Percentiles rank a stretch among this genome's conserved stretches.
Evolutionary conservation across 1,140 invertebrate species (phyloP).

Genomic region (Diprion similis): DNA sequence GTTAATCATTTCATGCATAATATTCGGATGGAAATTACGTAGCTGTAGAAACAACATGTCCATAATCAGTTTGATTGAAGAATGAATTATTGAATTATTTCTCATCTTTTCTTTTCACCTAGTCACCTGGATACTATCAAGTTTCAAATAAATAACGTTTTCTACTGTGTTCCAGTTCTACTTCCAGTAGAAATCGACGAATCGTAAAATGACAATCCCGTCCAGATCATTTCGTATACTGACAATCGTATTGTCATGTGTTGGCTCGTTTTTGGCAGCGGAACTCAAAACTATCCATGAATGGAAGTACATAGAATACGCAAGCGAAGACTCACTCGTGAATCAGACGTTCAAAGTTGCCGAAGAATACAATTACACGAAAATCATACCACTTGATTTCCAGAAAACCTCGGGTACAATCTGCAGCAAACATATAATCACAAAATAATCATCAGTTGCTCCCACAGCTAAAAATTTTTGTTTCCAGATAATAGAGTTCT

Average conservation of each 20-base stretch:
- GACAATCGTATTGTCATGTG: neutral
- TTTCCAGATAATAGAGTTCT: slow-evolving; percentile 33
- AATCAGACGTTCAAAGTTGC: neutral
- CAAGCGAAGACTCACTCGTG: neutral
- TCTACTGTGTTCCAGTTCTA: too few species aligned
- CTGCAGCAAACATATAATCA: neutral
- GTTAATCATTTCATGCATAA: too few species aligned
- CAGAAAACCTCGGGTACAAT: neutral
- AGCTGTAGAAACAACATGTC: too few species aligned
- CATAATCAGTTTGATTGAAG: too few species aligned
- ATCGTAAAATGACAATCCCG: too few species aligned
- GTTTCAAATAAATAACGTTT: too few species aligned
- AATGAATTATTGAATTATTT: too few species aligned
- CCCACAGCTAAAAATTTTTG: neutral
- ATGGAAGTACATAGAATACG: neutral
- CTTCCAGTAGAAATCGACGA: too few species aligned
- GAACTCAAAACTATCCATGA: neutral
- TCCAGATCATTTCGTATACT: neutral
- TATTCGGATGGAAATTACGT: too few species aligned
- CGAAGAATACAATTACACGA: slow-evolving; percentile 3
- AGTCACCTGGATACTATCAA: too few species aligned
- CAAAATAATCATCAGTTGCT: neutral
- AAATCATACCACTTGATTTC: neutral
- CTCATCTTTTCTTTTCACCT: too few species aligned
- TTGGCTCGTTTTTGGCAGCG: neutral